Evolutionary conservation across 2,113 vertebrate genomes (phyloP).

Genomic region (Nothocercus nigrocapillus): DNA sequence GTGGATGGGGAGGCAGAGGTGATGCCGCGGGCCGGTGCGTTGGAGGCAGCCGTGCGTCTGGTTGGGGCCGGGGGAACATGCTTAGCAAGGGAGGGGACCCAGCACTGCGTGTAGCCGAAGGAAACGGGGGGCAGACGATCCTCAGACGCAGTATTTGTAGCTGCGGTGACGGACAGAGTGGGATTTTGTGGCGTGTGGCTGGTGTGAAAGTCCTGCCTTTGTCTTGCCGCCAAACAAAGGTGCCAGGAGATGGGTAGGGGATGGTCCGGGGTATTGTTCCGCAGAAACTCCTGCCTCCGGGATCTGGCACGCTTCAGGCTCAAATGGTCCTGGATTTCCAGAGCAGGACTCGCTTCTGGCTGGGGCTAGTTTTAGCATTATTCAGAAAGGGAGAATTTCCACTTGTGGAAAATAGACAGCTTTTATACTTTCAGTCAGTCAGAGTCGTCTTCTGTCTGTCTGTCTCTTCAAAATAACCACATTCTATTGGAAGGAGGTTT

Average conservation of each 20-base stretch:
- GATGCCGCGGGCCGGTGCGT: not conserved
- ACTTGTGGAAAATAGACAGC: not conserved
- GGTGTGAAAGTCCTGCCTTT: not conserved
- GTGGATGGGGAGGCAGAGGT: not conserved
- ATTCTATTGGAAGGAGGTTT: not conserved
- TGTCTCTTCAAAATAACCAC: not conserved
- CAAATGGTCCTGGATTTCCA: not conserved
- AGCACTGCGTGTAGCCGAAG: not conserved
- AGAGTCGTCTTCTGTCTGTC: not conserved
- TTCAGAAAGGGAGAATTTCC: not conserved
- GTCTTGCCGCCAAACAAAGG: slow-evolving; percentile 12
- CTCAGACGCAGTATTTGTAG: fast-evolving
- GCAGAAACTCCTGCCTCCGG: not conserved
- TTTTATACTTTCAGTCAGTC: not conserved
- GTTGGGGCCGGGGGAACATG: too few species aligned
- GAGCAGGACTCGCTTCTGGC: not conserved
- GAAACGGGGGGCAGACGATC: not conserved
- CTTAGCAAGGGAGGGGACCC: fast-evolving
- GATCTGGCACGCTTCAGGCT: not conserved
- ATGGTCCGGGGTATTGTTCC: not conserved
- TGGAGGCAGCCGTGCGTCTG: not conserved
- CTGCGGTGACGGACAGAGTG: not conserved
- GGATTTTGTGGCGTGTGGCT: not conserved
- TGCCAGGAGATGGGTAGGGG: not conserved
- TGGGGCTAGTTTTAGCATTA: not conserved